Evolutionary conservation across 2,888 invertebrate species (phyloP).

Genomic region (Callosobruchus maculatus): DNA sequence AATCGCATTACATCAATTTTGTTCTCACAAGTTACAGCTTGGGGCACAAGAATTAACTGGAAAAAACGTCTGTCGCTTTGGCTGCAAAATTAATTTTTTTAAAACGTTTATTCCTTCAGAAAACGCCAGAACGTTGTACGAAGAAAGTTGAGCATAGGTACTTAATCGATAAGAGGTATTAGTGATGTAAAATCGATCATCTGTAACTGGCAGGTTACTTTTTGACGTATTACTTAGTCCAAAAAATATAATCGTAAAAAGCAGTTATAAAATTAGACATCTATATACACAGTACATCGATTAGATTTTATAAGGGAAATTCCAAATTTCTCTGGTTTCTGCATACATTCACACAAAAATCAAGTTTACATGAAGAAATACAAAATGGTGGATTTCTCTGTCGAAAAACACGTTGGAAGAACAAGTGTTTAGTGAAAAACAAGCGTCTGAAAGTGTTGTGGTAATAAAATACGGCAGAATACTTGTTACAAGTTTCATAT

Average conservation of each 20-base stretch:
- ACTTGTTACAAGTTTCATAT: too few species aligned
- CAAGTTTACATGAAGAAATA: background rate
- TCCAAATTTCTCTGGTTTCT: background rate
- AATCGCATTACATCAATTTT: too few species aligned
- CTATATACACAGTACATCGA: constrained; percentile 16
- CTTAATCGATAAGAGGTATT: too few species aligned
- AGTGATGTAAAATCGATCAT: background rate
- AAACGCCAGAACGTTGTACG: too few species aligned
- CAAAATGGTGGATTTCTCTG: background rate
- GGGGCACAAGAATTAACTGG: too few species aligned
- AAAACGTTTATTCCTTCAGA: too few species aligned
- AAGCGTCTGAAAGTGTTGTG: background rate
- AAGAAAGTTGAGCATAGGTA: too few species aligned
- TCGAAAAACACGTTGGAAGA: background rate
- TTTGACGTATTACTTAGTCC: background rate
- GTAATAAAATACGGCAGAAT: background rate
- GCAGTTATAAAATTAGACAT: constrained; percentile 12
- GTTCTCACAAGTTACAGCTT: too few species aligned
- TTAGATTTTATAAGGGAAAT: constrained; percentile 4
- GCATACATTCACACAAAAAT: background rate
- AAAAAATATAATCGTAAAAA: constrained; percentile 2
- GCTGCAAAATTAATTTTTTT: too few species aligned
- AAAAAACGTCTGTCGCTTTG: too few species aligned
- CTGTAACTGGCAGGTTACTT: background rate
- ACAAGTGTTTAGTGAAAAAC: background rate